These are phyloP conservation scores for Tyrophagus putrescentiae DNA, from an alignment of 1,140 invertebrate species.

Conservation along the genomic window DNA sequence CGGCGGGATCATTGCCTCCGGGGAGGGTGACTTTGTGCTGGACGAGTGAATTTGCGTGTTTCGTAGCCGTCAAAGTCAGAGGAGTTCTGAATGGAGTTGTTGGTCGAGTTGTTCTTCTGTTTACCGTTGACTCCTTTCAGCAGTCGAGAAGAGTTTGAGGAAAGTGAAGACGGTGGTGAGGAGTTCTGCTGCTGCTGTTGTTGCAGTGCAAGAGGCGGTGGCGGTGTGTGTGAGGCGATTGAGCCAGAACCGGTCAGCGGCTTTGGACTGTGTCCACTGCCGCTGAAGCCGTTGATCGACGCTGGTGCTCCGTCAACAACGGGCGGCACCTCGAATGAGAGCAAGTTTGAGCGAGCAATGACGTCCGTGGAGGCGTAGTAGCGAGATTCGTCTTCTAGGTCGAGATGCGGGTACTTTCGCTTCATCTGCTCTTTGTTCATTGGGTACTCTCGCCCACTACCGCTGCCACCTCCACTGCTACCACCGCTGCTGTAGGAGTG, in stretches of 20 bases:
- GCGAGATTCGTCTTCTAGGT: too few relatives aligned
- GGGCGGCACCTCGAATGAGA: background rate
- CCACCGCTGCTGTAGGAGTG: too few relatives aligned
- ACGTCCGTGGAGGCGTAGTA: conserved; percentile 18
- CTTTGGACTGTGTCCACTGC: too few relatives aligned
- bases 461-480: too few relatives aligned
- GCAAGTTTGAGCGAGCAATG: background rate
- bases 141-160: conserved; percentile 8
- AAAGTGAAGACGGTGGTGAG: conserved; percentile 3
- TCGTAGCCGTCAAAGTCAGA: background rate
- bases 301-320: too few relatives aligned
- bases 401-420: too few relatives aligned
- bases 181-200: background rate
- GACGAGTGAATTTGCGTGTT: conserved; percentile 5
- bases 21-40: background rate
- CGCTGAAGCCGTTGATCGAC: too few relatives aligned
- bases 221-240: background rate
- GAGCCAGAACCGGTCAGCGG: background rate
- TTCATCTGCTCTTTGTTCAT: too few relatives aligned
- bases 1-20: background rate
- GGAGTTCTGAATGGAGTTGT: background rate
- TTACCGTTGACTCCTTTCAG: background rate
- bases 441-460: too few relatives aligned
- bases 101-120: background rate
- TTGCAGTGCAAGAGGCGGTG: background rate